Conservation (phyloP, 2,888 invertebrate genomes). For the Chirona hameri region DNA sequence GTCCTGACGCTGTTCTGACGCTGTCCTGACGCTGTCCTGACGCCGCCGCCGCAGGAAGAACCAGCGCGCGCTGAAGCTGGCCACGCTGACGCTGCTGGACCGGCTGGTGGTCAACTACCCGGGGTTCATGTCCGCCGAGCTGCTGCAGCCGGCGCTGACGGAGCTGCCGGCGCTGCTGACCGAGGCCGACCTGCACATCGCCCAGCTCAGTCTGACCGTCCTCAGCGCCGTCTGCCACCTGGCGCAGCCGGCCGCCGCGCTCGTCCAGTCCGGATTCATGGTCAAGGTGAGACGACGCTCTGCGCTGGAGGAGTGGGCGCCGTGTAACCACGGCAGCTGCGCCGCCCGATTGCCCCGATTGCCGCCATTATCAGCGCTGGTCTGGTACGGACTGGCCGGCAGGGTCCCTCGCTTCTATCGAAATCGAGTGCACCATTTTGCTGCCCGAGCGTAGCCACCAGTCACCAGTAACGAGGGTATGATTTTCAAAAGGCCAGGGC, state of each 20-base stretch:
- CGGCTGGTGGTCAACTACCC: constrained; percentile 87
- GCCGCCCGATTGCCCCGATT: too few species aligned
- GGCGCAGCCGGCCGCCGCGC: constrained; percentile 70
- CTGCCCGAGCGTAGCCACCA: too few species aligned
- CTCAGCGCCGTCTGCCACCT: constrained; percentile 75
- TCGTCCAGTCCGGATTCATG: constrained; percentile 9
- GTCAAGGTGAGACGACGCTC: neutral
- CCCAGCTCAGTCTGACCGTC: constrained; percentile 80
- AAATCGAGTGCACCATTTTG: too few species aligned
- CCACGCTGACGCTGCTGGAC: constrained; percentile 83
- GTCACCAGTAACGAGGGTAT: too few species aligned
- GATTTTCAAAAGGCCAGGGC: too few species aligned
- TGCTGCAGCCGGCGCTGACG: constrained; percentile 71
- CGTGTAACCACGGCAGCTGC: too few species aligned
- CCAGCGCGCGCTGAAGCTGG: constrained; percentile 87
- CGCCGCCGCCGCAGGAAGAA: constrained; percentile 70
- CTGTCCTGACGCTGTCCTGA: too few species aligned
- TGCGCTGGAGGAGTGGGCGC: too few species aligned
- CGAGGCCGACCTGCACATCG: constrained; percentile 94
- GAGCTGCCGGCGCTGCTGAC: constrained; percentile 87
- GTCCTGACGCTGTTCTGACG: too few species aligned
- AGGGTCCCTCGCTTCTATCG: too few species aligned
- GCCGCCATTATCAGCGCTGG: too few species aligned
- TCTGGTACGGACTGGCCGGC: too few species aligned
- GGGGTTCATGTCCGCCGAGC: constrained; percentile 61